Evolutionary conservation across 2,888 invertebrate species (phyloP).

Genomic region (Agonopterix heracliana): DNA sequence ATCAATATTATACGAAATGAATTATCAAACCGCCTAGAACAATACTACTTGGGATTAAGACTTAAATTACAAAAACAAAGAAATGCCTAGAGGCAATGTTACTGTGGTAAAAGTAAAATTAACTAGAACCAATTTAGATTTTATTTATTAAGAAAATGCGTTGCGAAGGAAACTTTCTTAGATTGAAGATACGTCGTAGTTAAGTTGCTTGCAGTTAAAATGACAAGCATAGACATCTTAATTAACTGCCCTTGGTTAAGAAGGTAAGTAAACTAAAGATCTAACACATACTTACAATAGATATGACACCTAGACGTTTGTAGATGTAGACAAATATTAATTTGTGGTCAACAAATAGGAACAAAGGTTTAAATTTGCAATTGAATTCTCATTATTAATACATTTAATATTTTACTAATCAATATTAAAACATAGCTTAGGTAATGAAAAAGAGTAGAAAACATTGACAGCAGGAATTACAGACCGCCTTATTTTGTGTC

Average conservation of each 20-base stretch:
- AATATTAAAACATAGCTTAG: no score
- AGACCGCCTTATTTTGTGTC: no score
- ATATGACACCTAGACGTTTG: no score
- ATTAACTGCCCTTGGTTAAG: constrained; percentile 14
- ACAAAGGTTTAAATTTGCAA: no score
- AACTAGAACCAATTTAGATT: constrained; percentile 28
- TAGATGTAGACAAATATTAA: no score
- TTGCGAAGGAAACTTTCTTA: constrained; percentile 35
- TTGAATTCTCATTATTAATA: no score
- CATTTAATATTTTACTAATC: no score
- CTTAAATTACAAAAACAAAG: constrained; percentile 11
- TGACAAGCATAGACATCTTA: constrained; percentile 31
- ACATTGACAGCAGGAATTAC: no score
- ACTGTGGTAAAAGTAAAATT: constrained; percentile 25
- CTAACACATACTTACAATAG: no score
- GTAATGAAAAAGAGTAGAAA: no score
- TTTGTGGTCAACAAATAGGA: no score
- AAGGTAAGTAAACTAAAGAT: neutral
- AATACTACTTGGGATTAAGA: constrained; percentile 6
- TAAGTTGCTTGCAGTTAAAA: constrained; percentile 24
- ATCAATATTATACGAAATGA: no score
- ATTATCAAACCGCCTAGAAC: constrained; percentile 4
- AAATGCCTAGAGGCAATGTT: constrained; percentile 1
- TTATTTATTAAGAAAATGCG: constrained; percentile 33
- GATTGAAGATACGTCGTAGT: constrained; percentile 17